Evolutionary conservation across 2,888 invertebrate species (phyloP).

Genomic region (Dolichomitus sp.): DNA sequence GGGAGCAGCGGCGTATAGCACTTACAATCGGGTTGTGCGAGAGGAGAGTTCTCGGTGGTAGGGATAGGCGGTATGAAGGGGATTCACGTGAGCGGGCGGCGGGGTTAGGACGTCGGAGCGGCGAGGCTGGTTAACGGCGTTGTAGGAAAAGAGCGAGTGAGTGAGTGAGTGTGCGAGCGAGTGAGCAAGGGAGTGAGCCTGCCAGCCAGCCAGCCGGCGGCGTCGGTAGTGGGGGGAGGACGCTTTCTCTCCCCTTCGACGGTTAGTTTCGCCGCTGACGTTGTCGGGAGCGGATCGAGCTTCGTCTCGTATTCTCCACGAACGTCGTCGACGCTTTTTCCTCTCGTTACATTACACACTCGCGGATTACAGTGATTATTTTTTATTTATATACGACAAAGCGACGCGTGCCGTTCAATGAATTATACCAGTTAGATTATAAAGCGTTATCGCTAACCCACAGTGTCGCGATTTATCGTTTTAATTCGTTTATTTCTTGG

Average conservation of each 20-base stretch:
- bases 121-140: constrained; percentile 44
- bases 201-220: constrained; percentile 53
- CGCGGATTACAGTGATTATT: neutral
- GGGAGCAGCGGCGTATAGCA: constrained; percentile 61
- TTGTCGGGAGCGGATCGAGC: constrained; percentile 77
- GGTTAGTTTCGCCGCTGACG: constrained; percentile 82
- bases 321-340: constrained; percentile 57
- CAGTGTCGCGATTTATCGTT: neutral
- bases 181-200: constrained; percentile 23
- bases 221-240: constrained; percentile 73
- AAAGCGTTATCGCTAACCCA: neutral
- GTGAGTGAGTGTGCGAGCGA: constrained; percentile 53
- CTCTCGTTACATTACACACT: constrained; percentile 36
- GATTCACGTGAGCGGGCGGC: constrained; percentile 55
- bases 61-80: constrained; percentile 46
- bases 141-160: constrained; percentile 54
- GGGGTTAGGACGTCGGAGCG: constrained; percentile 23
- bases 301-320: constrained; percentile 62
- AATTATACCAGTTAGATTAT: constrained; percentile 17
- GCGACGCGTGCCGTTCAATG: neutral
- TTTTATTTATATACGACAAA: neutral
- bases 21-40: constrained; percentile 69
- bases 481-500: neutral
- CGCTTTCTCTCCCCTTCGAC: constrained; percentile 76
- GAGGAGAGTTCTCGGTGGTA: constrained; percentile 22